phyloP scores from a whole-genome alignment of 2,888 invertebrate species.

The Acanthococcus lagerstroemiae region DNA sequence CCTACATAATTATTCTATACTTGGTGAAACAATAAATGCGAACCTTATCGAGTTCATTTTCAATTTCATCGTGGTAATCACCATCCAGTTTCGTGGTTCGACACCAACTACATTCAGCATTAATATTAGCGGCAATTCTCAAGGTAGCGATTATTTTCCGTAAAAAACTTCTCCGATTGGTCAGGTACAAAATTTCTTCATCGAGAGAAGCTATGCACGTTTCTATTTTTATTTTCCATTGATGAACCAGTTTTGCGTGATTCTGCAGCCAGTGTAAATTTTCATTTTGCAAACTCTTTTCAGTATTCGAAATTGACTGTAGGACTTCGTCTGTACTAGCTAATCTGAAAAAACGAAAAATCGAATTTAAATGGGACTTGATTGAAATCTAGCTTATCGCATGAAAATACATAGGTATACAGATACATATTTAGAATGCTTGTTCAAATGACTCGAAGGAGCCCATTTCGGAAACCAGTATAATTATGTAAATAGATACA shows the following conservation, averaged over 20 bases:
- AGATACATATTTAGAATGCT: no score
- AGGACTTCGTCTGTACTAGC: background rate
- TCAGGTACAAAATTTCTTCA: background rate
- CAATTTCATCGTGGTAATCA: background rate
- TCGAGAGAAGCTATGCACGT: background rate
- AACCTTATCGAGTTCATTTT: background rate
- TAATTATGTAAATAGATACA: no score
- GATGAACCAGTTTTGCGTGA: background rate
- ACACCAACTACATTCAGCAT: background rate
- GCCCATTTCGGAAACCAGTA: no score
- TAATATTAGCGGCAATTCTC: background rate
- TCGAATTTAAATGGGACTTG: background rate
- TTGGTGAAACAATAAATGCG: no score
- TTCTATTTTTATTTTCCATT: background rate
- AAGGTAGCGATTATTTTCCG: background rate
- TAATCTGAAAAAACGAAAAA: background rate
- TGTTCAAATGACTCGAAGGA: no score
- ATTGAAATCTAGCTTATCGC: no score
- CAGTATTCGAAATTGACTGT: background rate
- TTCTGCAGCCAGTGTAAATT: background rate
- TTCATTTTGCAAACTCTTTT: background rate
- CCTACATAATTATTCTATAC: no score
- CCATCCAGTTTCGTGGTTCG: background rate
- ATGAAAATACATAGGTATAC: no score
- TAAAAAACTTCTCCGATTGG: background rate